These are phyloP conservation scores for Tapera naevia DNA, from an alignment of 2,797 vertebrate genomes.

Conservation along the genomic window DNA sequence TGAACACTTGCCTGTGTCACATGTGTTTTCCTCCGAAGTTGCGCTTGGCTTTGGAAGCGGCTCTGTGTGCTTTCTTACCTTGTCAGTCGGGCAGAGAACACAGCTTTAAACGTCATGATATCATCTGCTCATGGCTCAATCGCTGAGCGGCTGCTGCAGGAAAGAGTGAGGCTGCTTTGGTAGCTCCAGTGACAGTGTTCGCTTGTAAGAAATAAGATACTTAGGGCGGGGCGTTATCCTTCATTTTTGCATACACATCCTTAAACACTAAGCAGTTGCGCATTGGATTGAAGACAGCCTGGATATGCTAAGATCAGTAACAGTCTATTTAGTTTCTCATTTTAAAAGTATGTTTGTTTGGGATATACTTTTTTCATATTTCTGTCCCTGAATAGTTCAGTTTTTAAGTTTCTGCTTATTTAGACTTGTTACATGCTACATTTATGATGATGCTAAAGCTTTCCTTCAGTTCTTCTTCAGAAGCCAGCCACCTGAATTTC, in stretches of 20 bases:
- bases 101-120: not conserved
- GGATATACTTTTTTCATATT: not conserved
- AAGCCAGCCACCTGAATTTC: not conserved
- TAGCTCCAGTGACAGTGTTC: not conserved
- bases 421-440: not conserved
- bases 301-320: not conserved
- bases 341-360: not conserved
- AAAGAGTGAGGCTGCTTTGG: not conserved
- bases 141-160: not conserved
- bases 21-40: not conserved
- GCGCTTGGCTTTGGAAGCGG: not conserved
- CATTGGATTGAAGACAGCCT: not conserved
- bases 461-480: not conserved
- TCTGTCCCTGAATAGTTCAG: not conserved
- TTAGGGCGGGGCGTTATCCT: not conserved
- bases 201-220: not conserved
- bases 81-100: fast-evolving
- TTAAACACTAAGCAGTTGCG: not conserved
- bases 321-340: not conserved
- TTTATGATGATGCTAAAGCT: not conserved
- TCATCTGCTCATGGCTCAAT: fast-evolving
- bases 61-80: fast-evolving
- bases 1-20: fast-evolving
- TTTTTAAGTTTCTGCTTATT: not conserved
- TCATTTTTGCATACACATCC: not conserved